A percentile compares a stretch with the other conserved stretches of the same genome.
Conservation (phyloP, 2,797 vertebrate genomes). For the Denticeps clupeoides region DNA sequence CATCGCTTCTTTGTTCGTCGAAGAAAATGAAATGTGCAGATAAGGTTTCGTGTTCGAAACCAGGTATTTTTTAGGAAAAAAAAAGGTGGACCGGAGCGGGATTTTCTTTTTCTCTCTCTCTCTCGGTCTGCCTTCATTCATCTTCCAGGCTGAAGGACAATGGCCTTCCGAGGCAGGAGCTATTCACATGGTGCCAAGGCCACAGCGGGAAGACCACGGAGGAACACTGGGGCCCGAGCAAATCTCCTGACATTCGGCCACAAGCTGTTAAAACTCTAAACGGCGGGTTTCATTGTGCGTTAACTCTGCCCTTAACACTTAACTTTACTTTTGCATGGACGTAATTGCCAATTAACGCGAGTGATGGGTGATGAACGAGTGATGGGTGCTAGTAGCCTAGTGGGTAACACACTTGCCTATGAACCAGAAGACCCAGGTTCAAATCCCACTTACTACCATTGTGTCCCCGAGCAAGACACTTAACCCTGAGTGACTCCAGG, state of each 20-base stretch:
- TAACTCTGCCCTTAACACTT: constrained; percentile 21
- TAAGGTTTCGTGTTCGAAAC: constrained; percentile 33
- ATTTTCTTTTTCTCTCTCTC: constrained; percentile 18
- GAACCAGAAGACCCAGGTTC: no score
- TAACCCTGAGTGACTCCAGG: no score
- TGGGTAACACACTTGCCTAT: no score
- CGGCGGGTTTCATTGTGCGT: constrained; percentile 19
- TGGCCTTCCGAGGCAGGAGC: constrained; percentile 26
- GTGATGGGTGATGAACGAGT: no score
- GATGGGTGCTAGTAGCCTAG: no score
- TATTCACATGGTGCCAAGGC: constrained; percentile 28
- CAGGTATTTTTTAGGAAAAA: constrained; percentile 23
- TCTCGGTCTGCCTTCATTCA: constrained; percentile 45
- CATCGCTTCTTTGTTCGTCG: constrained; percentile 7
- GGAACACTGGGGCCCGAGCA: constrained; percentile 16
- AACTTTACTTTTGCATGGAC: not conserved
- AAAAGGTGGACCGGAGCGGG: no score
- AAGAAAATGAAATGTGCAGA: constrained; percentile 27
- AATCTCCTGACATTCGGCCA: constrained; percentile 31
- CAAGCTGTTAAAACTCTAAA: constrained; percentile 20
- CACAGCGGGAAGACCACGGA: constrained; percentile 26
- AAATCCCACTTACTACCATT: no score
- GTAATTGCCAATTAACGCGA: not conserved
- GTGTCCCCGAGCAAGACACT: no score
- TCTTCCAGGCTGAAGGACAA: constrained; percentile 58